These are phyloP conservation scores for Pedionomus torquatus DNA, from an alignment of 2,113 vertebrate genomes.

Conservation along the genomic window DNA sequence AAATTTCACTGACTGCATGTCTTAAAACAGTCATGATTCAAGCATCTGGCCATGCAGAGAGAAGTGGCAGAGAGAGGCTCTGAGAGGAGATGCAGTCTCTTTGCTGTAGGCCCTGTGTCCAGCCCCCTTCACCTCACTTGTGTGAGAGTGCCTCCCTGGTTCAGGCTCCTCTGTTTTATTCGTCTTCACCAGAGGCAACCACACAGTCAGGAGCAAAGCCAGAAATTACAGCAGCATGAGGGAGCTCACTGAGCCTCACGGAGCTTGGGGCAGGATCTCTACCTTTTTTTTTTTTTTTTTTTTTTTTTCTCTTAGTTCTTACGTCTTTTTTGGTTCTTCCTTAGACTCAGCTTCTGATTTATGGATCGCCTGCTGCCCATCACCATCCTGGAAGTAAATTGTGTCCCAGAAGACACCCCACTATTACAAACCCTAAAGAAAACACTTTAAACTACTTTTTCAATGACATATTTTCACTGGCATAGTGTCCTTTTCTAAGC, in stretches of 20 bases:
- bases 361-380: not conserved
- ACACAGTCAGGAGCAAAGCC: not conserved
- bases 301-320: not conserved
- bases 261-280: not conserved
- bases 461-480: not conserved
- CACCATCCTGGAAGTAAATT: not conserved
- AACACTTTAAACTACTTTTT: not conserved
- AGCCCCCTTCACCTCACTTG: accelerated
- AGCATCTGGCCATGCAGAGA: not conserved
- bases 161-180: not conserved
- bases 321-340: not conserved
- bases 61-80: not conserved
- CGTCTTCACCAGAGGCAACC: not conserved
- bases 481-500: not conserved
- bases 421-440: not conserved
- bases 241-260: not conserved
- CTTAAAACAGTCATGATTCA: not conserved
- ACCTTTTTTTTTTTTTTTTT: not conserved
- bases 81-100: not conserved
- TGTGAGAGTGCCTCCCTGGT: not conserved
- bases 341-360: accelerated
- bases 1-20: not conserved
- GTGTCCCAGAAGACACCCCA: not conserved
- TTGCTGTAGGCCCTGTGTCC: not conserved
- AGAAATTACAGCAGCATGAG: not conserved